These are phyloP conservation scores for Margaritifera margaritifera DNA, from an alignment of 2,888 invertebrate genomes.

Conservation along the genomic window DNA sequence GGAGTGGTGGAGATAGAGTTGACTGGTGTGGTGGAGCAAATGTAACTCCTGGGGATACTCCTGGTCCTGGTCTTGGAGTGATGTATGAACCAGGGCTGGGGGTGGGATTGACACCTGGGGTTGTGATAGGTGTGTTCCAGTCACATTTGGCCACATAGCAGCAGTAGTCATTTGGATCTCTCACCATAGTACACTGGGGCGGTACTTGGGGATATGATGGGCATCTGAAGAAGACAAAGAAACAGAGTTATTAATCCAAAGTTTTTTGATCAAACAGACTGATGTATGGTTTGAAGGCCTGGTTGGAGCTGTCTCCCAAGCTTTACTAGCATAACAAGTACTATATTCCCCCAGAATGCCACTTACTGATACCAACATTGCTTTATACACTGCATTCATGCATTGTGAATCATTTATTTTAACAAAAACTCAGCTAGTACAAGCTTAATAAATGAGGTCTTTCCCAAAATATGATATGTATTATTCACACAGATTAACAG, in stretches of 20 bases:
- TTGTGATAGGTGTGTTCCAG: conserved; percentile 44
- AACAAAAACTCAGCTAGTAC: no score
- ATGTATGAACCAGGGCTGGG: conserved; percentile 16
- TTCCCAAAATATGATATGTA: no score
- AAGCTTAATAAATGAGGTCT: no score
- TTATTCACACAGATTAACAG: no score
- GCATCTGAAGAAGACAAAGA: conserved; percentile 36
- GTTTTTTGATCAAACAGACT: not conserved
- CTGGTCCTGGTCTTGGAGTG: conserved; percentile 19
- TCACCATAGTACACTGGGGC: conserved; percentile 40
- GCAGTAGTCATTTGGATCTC: conserved; percentile 55
- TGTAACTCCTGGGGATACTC: conserved; percentile 5
- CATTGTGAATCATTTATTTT: no score
- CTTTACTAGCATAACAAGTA: no score
- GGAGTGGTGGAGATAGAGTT: not conserved
- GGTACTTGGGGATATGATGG: conserved; percentile 39
- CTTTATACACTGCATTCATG: no score
- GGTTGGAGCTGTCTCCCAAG: no score
- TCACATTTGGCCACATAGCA: conserved; percentile 49
- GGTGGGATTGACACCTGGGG: conserved; percentile 30
- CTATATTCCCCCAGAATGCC: no score
- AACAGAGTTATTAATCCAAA: not conserved
- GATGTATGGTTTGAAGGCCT: not conserved
- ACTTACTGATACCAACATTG: no score
- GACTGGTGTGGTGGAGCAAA: not conserved